These are phyloP conservation scores for Neogobius melanostomus DNA, from an alignment of 2,113 vertebrate genomes.

Conservation along the genomic window DNA sequence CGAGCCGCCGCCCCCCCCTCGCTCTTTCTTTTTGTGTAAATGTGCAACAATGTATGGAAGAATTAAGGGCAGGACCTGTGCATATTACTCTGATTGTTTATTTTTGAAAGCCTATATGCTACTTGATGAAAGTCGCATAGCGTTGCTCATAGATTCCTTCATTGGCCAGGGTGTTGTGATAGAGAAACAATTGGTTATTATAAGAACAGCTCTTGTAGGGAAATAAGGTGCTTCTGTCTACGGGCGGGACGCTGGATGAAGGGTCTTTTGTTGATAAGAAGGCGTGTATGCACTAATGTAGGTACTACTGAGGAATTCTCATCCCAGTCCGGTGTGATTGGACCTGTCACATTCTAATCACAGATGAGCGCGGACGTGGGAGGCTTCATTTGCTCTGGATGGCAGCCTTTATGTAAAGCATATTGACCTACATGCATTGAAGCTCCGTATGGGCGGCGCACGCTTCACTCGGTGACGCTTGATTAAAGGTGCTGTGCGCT, in stretches of 20 bases:
- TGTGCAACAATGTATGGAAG: slow-evolving; percentile 77
- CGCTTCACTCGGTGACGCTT: neutral
- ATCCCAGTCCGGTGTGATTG: slow-evolving; percentile 61
- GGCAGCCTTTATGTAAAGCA: slow-evolving; percentile 12
- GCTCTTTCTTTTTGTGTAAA: slow-evolving; percentile 60
- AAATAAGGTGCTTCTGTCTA: slow-evolving; percentile 69
- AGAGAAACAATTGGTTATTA: slow-evolving; percentile 80
- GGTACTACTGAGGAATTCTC: slow-evolving; percentile 60
- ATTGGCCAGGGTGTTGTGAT: slow-evolving; percentile 60
- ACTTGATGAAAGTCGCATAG: slow-evolving; percentile 71
- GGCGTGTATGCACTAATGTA: slow-evolving; percentile 62
- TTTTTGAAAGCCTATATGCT: slow-evolving; percentile 59
- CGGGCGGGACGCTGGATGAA: slow-evolving; percentile 46
- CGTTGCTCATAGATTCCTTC: slow-evolving; percentile 66
- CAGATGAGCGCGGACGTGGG: slow-evolving; percentile 43
- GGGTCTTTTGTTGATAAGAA: slow-evolving; percentile 50
- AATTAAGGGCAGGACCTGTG: slow-evolving; percentile 79
- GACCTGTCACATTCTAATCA: slow-evolving; percentile 59
- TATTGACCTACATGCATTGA: slow-evolving; percentile 2
- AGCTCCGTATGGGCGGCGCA: neutral
- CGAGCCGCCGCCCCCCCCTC: slow-evolving; percentile 10
- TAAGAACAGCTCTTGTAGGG: slow-evolving; percentile 65
- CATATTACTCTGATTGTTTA: slow-evolving; percentile 72
- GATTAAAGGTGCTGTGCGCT: neutral
- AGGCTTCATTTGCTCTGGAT: slow-evolving; percentile 42